Evolutionary conservation across 2,888 invertebrate genomes (phyloP).

Genomic region (Kryphioiulus occultus): DNA sequence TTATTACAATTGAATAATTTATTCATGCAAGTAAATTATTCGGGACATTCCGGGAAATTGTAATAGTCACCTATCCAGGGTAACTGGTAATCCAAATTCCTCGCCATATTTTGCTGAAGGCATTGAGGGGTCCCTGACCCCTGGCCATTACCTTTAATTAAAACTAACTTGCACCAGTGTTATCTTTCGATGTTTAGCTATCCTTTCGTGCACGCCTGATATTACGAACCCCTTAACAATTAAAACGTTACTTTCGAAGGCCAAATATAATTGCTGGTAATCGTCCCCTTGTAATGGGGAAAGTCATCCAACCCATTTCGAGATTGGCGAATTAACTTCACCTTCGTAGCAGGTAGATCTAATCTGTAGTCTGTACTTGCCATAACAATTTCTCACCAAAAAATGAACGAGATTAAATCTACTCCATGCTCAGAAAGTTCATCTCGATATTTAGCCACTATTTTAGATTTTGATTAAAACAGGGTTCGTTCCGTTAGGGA

Average conservation of each 20-base stretch:
- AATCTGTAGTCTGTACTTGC: neutral
- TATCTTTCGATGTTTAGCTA: neutral
- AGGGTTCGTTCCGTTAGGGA: no score
- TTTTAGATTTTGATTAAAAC: neutral
- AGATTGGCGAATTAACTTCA: neutral
- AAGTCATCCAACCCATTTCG: neutral
- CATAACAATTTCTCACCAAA: neutral
- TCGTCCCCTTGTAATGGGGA: neutral
- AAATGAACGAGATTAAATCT: neutral
- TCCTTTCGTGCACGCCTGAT: neutral
- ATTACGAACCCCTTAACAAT: neutral
- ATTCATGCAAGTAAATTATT: no score
- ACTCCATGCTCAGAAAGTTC: no score
- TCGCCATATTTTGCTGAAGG: neutral
- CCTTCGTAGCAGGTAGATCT: neutral
- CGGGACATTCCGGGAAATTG: no score
- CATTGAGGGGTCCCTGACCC: neutral
- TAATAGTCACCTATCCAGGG: no score
- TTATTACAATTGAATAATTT: no score
- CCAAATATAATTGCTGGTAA: neutral
- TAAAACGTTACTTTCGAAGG: slow-evolving; percentile 27
- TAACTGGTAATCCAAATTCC: neutral
- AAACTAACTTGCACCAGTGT: neutral
- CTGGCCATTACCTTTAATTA: neutral
- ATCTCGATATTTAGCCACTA: neutral